Percentiles rank a stretch among this genome's conserved stretches.
These are phyloP conservation scores for Neelides sp. DNA, from an alignment of 1,140 invertebrate species.

Conservation along the genomic window DNA sequence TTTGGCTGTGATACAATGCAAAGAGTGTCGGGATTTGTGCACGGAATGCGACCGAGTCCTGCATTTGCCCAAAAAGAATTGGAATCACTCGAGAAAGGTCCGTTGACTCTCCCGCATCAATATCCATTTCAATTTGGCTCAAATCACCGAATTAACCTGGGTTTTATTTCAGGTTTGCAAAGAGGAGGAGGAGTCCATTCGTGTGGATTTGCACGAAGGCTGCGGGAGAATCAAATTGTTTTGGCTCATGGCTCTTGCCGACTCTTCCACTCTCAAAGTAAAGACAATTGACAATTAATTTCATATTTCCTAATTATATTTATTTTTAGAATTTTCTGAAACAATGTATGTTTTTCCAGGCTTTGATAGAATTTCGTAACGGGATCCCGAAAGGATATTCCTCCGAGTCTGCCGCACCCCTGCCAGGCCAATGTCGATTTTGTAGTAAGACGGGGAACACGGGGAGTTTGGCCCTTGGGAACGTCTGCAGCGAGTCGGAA, in stretches of 20 bases:
- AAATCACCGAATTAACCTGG: neutral
- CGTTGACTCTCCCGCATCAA: neutral
- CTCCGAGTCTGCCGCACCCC: constrained; percentile 35
- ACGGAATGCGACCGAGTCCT: constrained; percentile 89
- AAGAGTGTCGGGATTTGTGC: constrained; percentile 80
- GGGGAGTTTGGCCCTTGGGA: constrained; percentile 75
- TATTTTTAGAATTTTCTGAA: neutral
- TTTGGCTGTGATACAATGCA: constrained; percentile 80
- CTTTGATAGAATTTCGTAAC: constrained; percentile 82
- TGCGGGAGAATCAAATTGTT: constrained; percentile 90
- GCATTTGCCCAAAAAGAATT: constrained; percentile 77
- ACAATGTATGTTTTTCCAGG: constrained; percentile 33
- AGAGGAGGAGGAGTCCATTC: constrained; percentile 83
- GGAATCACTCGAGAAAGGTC: constrained; percentile 75
- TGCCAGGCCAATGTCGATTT: constrained; percentile 71
- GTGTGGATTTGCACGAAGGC: constrained; percentile 86
- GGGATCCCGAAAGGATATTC: constrained; percentile 42
- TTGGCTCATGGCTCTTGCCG: constrained; percentile 83
- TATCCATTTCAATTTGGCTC: neutral
- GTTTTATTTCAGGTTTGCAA: constrained; percentile 57
- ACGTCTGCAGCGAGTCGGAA: constrained; percentile 83
- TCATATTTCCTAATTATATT: neutral
- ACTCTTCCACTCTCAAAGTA: constrained; percentile 74
- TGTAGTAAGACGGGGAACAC: constrained; percentile 73
- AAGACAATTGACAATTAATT: neutral